Percentiles rank a stretch among this genome's conserved stretches.
These are phyloP conservation scores for Meleagris gallopavo DNA, from an alignment of 2,113 vertebrate species.

Conservation along the genomic window DNA sequence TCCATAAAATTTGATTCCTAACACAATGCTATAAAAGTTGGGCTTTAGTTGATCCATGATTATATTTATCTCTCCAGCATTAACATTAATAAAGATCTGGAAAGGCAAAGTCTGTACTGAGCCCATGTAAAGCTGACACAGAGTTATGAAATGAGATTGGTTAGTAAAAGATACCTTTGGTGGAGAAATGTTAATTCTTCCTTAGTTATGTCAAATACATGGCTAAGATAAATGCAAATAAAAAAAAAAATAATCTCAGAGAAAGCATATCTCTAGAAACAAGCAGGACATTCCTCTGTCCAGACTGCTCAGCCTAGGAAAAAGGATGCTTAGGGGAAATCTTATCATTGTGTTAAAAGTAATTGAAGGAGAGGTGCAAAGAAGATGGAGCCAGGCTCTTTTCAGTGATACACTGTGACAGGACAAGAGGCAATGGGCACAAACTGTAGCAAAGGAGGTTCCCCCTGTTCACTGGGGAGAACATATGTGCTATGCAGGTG, in stretches of 20 bases:
- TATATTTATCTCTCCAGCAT: not conserved
- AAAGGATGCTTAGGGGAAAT: not conserved
- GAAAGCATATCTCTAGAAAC: not conserved
- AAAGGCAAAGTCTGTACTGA: not conserved
- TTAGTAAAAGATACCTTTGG: not conserved
- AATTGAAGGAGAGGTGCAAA: not conserved
- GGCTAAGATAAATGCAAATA: not conserved
- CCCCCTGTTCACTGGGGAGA: not conserved
- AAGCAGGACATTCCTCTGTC: not conserved
- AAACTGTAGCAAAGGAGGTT: not conserved
- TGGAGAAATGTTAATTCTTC: not conserved
- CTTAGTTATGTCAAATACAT: not conserved
- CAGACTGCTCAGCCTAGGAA: not conserved
- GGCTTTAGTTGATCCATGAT: not conserved
- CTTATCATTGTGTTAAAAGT: not conserved
- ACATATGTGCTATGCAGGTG: not conserved
- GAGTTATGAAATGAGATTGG: not conserved
- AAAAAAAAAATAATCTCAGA: not conserved
- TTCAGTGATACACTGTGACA: not conserved
- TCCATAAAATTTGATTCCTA: not conserved
- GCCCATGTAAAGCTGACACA: not conserved
- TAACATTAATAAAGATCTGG: not conserved
- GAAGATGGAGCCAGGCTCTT: not conserved
- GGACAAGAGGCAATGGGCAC: not conserved
- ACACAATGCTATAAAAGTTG: not conserved